Evolutionary conservation across 2,888 invertebrate genomes (phyloP), one percentile per base, ranked within the genome.

Genomic region (Orchesella flavescens): DNA sequence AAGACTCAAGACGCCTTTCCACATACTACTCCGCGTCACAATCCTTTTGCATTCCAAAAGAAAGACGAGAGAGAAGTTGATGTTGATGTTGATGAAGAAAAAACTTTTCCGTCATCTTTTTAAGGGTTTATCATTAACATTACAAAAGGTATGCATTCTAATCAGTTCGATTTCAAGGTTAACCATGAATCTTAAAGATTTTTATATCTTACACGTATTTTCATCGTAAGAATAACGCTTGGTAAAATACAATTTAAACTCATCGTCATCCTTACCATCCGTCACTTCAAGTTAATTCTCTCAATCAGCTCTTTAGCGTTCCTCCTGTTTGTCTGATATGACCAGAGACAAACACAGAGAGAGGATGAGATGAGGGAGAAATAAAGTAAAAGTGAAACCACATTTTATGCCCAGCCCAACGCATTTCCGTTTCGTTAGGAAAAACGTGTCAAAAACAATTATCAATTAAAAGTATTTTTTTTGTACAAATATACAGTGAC

Each of bases 101-200:
- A 55, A 66, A 55, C 55, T 66, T 66, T 46, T 66, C 21, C 21
- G 59, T 73, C 46, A 59, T 61, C 61, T 59, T 59, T 44, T 44
- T 46, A 61, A 44, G 55, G 55, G 34, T 43, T 68, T 68, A 68
- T 68, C 68, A 68, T 68, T 68, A 68, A 17, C 68, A 68, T 68
- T 68, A 68, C 68, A 68, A 68, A 68, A 68, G 68, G 49, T 49
- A 68, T 68, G 23, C 68, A 68, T 68, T 68, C 68, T 68, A 68
- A 68, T 68, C 68, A 68, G 68, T 49, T 68, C 68, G 49, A 68
- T 68, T 68, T 68, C 68, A 68, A 68, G 68, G 68, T 49, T 68
- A 23, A 13, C 5, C 66, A 66, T 65, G n/a, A 49, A n/a, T 49
- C 12, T 49, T 12, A 7, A 1, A 49, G 1, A 44, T n/a, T 49